Base-by-base conservation (phyloP, 1,140 invertebrate genomes). In the Solenopsis invicta region DNA sequence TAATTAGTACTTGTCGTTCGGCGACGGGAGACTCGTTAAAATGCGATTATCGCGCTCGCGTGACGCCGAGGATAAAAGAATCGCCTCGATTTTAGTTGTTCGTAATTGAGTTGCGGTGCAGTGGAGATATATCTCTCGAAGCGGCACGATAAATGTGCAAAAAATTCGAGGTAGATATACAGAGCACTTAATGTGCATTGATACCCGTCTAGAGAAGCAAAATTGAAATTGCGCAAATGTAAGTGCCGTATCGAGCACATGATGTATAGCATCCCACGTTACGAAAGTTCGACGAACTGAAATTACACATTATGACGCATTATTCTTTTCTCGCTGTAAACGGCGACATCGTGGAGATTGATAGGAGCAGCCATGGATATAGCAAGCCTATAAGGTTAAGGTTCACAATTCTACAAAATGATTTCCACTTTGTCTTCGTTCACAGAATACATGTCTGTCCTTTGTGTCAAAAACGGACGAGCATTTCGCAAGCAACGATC, bases 401-500 rank as follows among this genome's bases (percentile, higher is more conserved):
- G 62, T 69, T 67, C 12, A 6, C 37, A 66, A 37, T 37, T 24
- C 9, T 71, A 18, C 18, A 16, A 74, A n/a, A 80, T 41, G 24
- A 59, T 69, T 82, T 45, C n/a, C 37, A 66, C 37, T 66, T 66
- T 45, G 4, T 21, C n/a, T 67, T n/a, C 8, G 10, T 34, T n/a
- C 18, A 9, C 12, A 50, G 21, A 62, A 74, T n/a, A n/a, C n/a
- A n/a, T n/a, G 13, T 64, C 2, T 37, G 2, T 16, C 6, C 21
- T 24, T 69, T 24, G 4, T 61, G 61, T 78, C 69, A 87, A 89
- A 89, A 89, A 87, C 72, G 50, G 50, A 66, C 77, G 75, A 61
- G 52, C 21, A 81, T 74, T 74, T 85, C 61, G 61, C 34, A 29
- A 61, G 74, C 61, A n/a, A 74, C 54, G 29, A 84, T 84, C 34